Percentiles rank a stretch among this genome's conserved stretches.
phyloP scores from a whole-genome alignment of 2,797 vertebrate genomes.

The Melanotaenia pygmaea region DNA sequence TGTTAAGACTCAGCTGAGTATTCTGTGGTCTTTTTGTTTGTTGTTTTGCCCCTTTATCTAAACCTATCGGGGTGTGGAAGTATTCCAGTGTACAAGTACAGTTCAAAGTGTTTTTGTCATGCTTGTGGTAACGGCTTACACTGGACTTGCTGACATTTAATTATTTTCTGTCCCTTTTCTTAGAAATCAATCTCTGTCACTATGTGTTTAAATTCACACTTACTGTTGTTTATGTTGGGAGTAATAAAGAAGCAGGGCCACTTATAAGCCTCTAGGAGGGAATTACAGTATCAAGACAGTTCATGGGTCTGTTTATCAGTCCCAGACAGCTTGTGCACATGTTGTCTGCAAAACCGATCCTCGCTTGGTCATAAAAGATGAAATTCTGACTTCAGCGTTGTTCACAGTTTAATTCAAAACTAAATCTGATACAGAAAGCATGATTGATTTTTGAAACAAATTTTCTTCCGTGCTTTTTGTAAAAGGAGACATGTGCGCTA shows the following conservation, averaged over 20 bases:
- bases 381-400: conserved; percentile 25
- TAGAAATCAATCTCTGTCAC: conserved; percentile 5
- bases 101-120: not conserved
- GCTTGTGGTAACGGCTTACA: not conserved
- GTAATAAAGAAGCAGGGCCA: conserved; percentile 31
- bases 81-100: not conserved
- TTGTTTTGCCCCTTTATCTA: not conserved
- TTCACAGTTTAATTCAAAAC: conserved; percentile 18
- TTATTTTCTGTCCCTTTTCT: conserved; percentile 16
- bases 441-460: conserved; percentile 1
- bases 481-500: not conserved
- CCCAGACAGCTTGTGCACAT: conserved; percentile 43
- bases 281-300: conserved; percentile 43
- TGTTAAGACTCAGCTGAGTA: not conserved
- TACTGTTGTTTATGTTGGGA: conserved; percentile 24
- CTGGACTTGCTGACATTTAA: conserved; percentile 8
- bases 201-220: conserved; percentile 19
- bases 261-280: conserved; percentile 34
- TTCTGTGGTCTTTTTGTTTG: conserved; percentile 1
- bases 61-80: not conserved
- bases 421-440: conserved; percentile 20
- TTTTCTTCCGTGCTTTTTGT: not conserved
- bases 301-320: conserved; percentile 38
- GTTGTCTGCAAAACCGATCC: conserved; percentile 48
- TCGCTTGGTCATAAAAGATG: conserved; percentile 42